Evolutionary conservation across 1,140 invertebrate species (phyloP).

Genomic region (Rhopalosiphum maidis): DNA sequence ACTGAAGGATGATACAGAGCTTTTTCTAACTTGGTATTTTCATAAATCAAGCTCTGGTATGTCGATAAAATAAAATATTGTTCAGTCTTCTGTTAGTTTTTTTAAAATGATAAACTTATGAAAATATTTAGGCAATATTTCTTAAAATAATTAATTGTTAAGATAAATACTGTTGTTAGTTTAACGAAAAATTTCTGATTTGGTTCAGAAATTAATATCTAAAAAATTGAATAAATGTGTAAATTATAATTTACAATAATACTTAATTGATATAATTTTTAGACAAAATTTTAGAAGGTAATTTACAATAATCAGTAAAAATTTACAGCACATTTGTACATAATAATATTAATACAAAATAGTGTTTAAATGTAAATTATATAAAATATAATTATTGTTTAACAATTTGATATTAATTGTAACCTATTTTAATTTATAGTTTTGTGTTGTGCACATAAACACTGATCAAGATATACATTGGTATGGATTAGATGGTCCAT

Average conservation of each 20-base stretch:
- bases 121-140: not conserved
- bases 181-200: not conserved
- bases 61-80: not conserved
- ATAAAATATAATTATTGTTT: not conserved
- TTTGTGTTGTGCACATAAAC: slow-evolving; percentile 42
- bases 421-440: slow-evolving; percentile 14
- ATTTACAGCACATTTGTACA: not conserved
- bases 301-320: not conserved
- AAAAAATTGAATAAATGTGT: not conserved
- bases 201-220: not conserved
- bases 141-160: not conserved
- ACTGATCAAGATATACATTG: slow-evolving; percentile 24
- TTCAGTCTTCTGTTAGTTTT: not conserved
- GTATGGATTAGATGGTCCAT: slow-evolving; percentile 36
- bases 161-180: not conserved
- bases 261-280: too few species aligned
- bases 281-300: not conserved
- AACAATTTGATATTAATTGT: not conserved
- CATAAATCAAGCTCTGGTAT: not conserved
- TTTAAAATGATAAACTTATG: too few species aligned
- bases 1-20: not conserved
- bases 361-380: not conserved
- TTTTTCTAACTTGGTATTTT: not conserved
- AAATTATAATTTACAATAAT: too few species aligned
- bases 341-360: not conserved